phyloP scores from a whole-genome alignment of 2,888 invertebrate species.

The Dicranocentrus wangi region DNA sequence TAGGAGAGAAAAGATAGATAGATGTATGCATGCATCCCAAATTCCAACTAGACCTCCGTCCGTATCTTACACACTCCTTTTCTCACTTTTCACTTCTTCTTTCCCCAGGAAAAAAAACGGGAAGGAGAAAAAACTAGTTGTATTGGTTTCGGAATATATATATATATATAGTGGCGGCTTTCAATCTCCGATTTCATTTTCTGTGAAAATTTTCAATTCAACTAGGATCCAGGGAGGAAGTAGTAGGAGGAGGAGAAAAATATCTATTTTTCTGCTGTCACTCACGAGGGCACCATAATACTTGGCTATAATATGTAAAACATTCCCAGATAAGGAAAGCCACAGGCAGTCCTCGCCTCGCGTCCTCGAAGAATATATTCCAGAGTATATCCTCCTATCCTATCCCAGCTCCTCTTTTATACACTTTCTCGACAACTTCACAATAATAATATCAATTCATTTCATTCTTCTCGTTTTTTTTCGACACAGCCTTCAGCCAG shows the following conservation, averaged over 20 bases:
- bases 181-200: constrained; percentile 54
- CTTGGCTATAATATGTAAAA: not conserved
- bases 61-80: too few species aligned
- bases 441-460: constrained; percentile 37
- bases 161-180: constrained; percentile 7
- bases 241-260: not conserved
- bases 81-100: constrained; percentile 6
- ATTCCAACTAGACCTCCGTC: too few species aligned
- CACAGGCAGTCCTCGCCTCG: constrained; percentile 11
- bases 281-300: not conserved
- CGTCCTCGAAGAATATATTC: not conserved
- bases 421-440: constrained; percentile 9
- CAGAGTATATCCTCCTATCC: too few species aligned
- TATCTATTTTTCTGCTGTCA: constrained; percentile 21
- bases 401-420: not conserved
- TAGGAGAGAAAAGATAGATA: not conserved
- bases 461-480: constrained; percentile 9
- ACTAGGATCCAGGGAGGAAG: not conserved
- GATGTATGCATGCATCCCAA: not conserved
- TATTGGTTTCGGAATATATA: constrained; percentile 9
- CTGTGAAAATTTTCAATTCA: constrained; percentile 12
- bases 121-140: not conserved
- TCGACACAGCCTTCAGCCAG: not conserved
- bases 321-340: not conserved
- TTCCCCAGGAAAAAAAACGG: constrained; percentile 15